A percentile compares a stretch with the other conserved stretches of the same genome.
These are phyloP conservation scores for Siniperca chuatsi DNA, from an alignment of 2,113 vertebrate genomes.

Conservation along the genomic window DNA sequence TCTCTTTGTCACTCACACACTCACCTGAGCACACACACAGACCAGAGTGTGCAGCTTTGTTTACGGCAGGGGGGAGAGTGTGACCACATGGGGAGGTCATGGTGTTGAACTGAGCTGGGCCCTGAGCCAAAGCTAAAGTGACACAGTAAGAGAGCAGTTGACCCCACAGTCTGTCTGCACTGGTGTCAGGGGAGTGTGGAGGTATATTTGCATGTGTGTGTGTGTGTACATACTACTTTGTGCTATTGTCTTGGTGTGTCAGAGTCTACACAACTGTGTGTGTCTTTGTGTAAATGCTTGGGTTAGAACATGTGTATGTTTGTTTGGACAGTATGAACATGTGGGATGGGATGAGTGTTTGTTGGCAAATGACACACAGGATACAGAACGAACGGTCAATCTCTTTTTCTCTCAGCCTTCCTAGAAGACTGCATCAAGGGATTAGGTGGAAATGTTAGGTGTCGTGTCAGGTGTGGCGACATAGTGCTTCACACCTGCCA, in stretches of 20 bases:
- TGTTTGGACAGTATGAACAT: not conserved
- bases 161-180: constrained; percentile 54
- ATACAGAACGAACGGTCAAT: too few species aligned
- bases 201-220: constrained; percentile 24
- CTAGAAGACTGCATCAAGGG: too few species aligned
- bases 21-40: constrained; percentile 12
- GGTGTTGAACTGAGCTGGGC: constrained; percentile 39
- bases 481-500: too few species aligned
- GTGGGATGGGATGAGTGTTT: not conserved
- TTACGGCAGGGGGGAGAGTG: constrained; percentile 22
- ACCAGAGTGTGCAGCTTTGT: constrained; percentile 26
- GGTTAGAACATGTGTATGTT: not conserved
- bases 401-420: too few species aligned
- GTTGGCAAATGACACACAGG: too few species aligned
- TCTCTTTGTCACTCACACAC: constrained; percentile 21
- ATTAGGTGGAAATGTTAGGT: too few species aligned
- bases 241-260: not conserved
- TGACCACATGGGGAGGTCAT: constrained; percentile 54
- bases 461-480: too few species aligned
- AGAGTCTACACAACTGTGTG: not conserved
- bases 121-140: constrained; percentile 59
- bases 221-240: not conserved
- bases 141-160: constrained; percentile 57
- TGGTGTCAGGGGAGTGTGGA: constrained; percentile 22
- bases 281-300: constrained; percentile 3